Evolutionary conservation across 2,797 vertebrate species (phyloP).

Genomic region (Orestias chungarensis): DNA sequence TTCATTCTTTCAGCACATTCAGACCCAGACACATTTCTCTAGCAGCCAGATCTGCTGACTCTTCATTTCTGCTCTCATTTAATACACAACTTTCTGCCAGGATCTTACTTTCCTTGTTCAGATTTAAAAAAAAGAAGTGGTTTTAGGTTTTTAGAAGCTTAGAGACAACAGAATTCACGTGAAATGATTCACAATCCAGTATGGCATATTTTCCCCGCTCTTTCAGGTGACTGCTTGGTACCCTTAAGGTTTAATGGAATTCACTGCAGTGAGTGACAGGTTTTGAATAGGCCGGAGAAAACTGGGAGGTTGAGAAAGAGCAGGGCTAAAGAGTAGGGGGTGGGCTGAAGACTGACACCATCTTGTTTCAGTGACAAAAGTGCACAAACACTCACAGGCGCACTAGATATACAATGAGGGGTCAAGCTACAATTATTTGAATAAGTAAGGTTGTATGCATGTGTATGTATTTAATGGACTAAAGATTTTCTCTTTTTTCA

Average conservation of each 20-base stretch:
- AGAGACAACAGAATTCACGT: conserved; percentile 40
- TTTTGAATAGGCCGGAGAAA: conserved; percentile 77
- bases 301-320: conserved; percentile 74
- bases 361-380: conserved; percentile 55
- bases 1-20: conserved; percentile 82
- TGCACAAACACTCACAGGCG: conserved; percentile 42
- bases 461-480: conserved; percentile 26
- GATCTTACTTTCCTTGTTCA: conserved; percentile 63
- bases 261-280: conserved; percentile 75
- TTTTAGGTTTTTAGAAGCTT: conserved; percentile 27
- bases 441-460: conserved; percentile 30
- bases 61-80: conserved; percentile 73
- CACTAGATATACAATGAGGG: conserved; percentile 52
- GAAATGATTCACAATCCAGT: conserved; percentile 36
- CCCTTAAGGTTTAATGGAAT: conserved; percentile 76
- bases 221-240: conserved; percentile 64
- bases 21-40: conserved; percentile 76
- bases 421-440: conserved; percentile 57
- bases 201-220: conserved; percentile 61
- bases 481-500: conserved; percentile 51
- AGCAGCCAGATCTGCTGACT: conserved; percentile 78
- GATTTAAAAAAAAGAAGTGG: conserved; percentile 40
- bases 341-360: conserved; percentile 68
- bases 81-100: conserved; percentile 73
- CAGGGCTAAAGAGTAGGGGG: conserved; percentile 69